phyloP scores from a whole-genome alignment of 2,113 vertebrate genomes.

The Rhadina sibilatrix region DNA sequence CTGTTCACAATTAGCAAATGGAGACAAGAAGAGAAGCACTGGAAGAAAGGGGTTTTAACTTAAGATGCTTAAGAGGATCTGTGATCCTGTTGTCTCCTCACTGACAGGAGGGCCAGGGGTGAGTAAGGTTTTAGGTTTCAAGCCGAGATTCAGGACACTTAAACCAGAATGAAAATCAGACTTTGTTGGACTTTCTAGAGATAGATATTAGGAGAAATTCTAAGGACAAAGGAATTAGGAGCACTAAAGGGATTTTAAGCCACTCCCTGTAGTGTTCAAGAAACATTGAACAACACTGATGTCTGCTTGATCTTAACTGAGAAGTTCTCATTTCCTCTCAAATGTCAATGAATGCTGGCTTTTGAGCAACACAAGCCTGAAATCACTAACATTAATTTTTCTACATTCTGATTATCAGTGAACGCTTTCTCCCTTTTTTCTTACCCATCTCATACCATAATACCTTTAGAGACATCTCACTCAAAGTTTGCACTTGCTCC shows the following conservation, averaged over 20 bases:
- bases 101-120: neutral
- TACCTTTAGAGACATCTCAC: neutral
- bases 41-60: constrained; percentile 3
- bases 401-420: neutral
- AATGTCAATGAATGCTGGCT: neutral
- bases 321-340: neutral
- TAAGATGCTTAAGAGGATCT: constrained; percentile 31
- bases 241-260: neutral
- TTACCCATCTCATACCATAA: neutral
- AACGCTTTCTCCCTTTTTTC: neutral
- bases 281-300: neutral
- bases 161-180: neutral
- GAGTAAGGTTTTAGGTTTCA: neutral
- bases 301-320: neutral
- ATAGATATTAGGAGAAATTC: neutral
- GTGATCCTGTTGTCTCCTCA: neutral
- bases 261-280: neutral
- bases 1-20: constrained; percentile 63
- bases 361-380: neutral
- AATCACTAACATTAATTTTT: neutral
- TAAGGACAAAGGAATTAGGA: neutral
- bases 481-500: neutral
- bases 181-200: neutral
- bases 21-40: neutral
- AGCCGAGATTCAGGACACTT: neutral